Evolutionary conservation across 2,113 vertebrate genomes (phyloP), one percentile per base, ranked within the genome.

Genomic region (Proteles cristata): DNA sequence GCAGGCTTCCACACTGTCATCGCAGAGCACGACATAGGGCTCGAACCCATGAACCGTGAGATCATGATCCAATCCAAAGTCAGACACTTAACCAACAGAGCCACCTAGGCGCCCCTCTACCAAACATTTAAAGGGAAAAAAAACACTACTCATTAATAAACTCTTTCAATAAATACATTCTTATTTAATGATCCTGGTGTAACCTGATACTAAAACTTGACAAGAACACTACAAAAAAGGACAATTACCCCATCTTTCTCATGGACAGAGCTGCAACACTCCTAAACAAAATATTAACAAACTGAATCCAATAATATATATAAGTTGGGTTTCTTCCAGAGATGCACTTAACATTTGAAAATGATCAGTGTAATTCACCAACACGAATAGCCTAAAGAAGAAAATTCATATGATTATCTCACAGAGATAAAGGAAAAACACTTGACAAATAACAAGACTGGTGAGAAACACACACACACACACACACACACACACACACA

Each of bases 401-500:
- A 88, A 94, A 96, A 68, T 84, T 92, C 19, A 50, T 69, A n/a
- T 63, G 28, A 84, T 88, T 71, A 84, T 83, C n/a, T 84, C 50
- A 50, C 43, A 2, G 58, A 55, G 48, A 84, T 31, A 83, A 26
- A 94, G 74, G 58, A 83, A 88, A 94, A 82, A 92, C 8, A 63
- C 21, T 15, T 94, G 68, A 82, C 74, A 90, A 77, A 28, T 28
- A 85, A n/a, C 26, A 83, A 84, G 50, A 69, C 61, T 68, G 26
- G 1, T 50, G 16, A 92, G 66, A 85, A 28, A 88, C n/a, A 90
- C 8, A 71, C 21, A 21, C 48, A 93, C 28, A 86, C 26, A 17
- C 48, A 5, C 35, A 76, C 73, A 76, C 55, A 76, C 19, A 11
- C n/a, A 68, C 39, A 28, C 43, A 1, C 25, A 45, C 73, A 45